phyloP scores from a whole-genome alignment of 2,797 vertebrate genomes.

The Chromobotia macracanthus region DNA sequence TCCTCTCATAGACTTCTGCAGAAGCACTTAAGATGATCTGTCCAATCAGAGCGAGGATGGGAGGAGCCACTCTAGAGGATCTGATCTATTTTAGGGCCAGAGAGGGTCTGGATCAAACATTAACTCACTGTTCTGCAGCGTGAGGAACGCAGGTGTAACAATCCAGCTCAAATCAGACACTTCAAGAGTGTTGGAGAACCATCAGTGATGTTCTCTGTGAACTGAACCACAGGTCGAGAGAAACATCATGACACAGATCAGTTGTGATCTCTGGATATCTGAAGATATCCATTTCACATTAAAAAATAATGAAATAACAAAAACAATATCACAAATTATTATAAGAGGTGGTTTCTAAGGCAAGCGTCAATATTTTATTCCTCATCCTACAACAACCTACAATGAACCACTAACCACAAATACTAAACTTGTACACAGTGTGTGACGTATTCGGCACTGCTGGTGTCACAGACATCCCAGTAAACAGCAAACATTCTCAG shows the following conservation, averaged over 20 bases:
- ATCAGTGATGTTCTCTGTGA: background rate
- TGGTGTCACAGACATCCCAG: too few relatives aligned
- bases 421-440: too few relatives aligned
- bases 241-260: background rate
- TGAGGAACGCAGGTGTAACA: background rate
- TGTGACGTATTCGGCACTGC: too few relatives aligned
- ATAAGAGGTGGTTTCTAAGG: too few relatives aligned
- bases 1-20: constrained; percentile 6
- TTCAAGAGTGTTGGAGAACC: background rate
- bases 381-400: too few relatives aligned
- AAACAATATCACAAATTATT: background rate
- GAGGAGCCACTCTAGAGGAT: background rate
- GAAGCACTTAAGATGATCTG: background rate
- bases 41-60: background rate
- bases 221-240: background rate
- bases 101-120: background rate
- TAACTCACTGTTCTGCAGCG: background rate
- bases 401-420: too few relatives aligned
- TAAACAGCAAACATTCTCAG: too few relatives aligned
- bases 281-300: background rate
- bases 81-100: constrained; percentile 1
- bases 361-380: too few relatives aligned
- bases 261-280: background rate
- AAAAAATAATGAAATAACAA: background rate
- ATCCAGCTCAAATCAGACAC: background rate